Evolutionary conservation across 2,113 vertebrate species (phyloP).

Genomic region (Amphilophus citrinellus): DNA sequence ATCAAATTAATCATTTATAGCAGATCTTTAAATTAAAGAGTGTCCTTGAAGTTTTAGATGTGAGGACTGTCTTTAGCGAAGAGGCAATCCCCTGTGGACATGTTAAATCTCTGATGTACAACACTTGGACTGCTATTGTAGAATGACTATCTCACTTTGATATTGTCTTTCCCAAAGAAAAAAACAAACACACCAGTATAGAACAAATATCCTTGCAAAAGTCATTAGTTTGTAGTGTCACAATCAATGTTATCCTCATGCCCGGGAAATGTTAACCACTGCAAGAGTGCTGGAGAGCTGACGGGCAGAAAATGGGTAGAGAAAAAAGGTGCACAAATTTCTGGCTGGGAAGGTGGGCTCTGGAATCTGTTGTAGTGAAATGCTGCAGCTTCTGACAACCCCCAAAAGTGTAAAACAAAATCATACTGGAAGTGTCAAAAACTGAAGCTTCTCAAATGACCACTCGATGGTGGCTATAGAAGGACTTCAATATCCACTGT

Average conservation of each 20-base stretch:
- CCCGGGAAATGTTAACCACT: constrained; percentile 8
- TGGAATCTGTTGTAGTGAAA: background rate
- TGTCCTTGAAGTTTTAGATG: constrained; percentile 81
- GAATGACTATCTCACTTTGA: constrained; percentile 72
- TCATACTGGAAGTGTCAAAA: background rate
- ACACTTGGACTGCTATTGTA: constrained; percentile 56
- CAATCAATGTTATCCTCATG: constrained; percentile 40
- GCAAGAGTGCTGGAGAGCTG: background rate
- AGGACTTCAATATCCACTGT: background rate
- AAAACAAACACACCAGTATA: background rate
- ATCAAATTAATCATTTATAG: constrained; percentile 83
- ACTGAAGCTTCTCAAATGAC: background rate
- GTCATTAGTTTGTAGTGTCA: constrained; percentile 11
- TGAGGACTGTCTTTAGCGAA: constrained; percentile 70
- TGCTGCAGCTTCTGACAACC: background rate
- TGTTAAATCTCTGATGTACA: constrained; percentile 71
- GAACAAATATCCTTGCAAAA: constrained; percentile 51
- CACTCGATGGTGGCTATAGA: background rate
- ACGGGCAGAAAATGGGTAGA: background rate
- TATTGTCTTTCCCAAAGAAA: constrained; percentile 45
- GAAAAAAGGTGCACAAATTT: background rate
- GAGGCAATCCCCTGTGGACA: constrained; percentile 71
- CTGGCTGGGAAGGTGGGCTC: background rate
- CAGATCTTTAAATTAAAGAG: constrained; percentile 81
- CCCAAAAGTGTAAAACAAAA: background rate